Evolutionary conservation across 2,888 invertebrate genomes (phyloP).

Genomic region (Drosophila niveifrons): DNA sequence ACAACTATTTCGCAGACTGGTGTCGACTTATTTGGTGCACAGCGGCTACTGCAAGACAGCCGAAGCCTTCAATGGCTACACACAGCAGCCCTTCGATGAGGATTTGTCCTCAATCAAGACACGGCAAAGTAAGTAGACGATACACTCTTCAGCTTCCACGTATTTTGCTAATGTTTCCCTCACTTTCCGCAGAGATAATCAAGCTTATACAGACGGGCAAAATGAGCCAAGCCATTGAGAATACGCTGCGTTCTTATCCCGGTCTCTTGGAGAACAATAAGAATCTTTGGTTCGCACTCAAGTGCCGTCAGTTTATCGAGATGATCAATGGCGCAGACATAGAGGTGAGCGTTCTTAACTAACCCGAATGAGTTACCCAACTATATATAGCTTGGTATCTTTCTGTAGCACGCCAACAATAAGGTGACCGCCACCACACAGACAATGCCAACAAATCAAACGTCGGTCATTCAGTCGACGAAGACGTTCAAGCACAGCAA

Average conservation of each 20-base stretch:
- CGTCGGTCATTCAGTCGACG: conserved; percentile 94
- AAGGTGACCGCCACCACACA: conserved; percentile 78
- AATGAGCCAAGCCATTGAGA: conserved; percentile 97
- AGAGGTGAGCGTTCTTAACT: conserved; percentile 83
- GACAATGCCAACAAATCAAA: conserved; percentile 87
- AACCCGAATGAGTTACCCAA: background rate
- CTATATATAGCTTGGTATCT: background rate
- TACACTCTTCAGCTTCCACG: background rate
- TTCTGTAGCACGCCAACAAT: conserved; percentile 64
- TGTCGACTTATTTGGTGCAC: conserved; percentile 98
- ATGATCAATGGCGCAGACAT: conserved; percentile 97
- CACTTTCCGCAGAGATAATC: conserved; percentile 91
- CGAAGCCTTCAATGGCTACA: conserved; percentile 96
- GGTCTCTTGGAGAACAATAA: conserved; percentile 96
- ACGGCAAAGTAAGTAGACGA: conserved; percentile 91
- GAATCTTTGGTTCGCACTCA: conserved; percentile 97
- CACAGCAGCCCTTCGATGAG: conserved; percentile 95
- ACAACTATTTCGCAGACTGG: conserved; percentile 89
- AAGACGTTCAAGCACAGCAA: conserved; percentile 84
- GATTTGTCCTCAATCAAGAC: conserved; percentile 97
- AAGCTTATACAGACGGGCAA: conserved; percentile 96
- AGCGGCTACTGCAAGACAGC: conserved; percentile 99
- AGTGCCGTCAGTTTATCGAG: conserved; percentile 99
- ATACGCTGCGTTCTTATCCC: conserved; percentile 95
- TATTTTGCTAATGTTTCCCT: conserved; percentile 51